Percentiles rank a stretch among this genome's conserved stretches.
These are phyloP conservation scores for Saccostrea glomerata DNA, from an alignment of 1,140 invertebrate genomes.

Conservation along the genomic window DNA sequence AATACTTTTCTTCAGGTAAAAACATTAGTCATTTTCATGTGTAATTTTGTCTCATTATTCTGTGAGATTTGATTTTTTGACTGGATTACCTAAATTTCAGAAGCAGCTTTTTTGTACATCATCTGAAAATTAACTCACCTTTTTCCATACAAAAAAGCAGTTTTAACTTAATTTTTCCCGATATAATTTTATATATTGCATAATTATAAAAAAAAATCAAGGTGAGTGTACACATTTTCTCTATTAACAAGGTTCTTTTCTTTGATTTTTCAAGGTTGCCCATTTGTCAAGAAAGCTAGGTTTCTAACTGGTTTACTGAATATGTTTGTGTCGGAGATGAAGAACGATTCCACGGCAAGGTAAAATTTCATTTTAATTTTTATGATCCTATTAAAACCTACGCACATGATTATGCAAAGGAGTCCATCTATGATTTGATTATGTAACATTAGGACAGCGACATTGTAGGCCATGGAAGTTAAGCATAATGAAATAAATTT, in stretches of 20 bases:
- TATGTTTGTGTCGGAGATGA: conserved; percentile 29
- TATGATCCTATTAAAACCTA: conserved; percentile 20
- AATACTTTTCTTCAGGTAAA: too few relatives aligned
- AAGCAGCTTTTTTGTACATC: too few relatives aligned
- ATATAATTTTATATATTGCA: too few relatives aligned
- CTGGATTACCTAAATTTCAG: too few relatives aligned
- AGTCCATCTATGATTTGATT: background rate
- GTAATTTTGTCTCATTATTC: too few relatives aligned
- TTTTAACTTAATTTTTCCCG: too few relatives aligned
- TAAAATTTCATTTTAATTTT: conserved; percentile 2
- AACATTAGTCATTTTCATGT: too few relatives aligned
- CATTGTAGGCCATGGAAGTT: background rate
- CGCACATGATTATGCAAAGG: background rate
- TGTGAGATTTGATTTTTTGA: too few relatives aligned
- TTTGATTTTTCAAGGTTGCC: conserved; percentile 15
- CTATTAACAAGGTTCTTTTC: background rate
- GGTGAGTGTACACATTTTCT: too few relatives aligned
- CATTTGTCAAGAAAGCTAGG: conserved; percentile 14
- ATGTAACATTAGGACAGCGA: background rate
- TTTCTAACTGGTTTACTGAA: conserved; percentile 10
- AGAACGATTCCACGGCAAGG: conserved; percentile 8
- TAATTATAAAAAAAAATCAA: too few relatives aligned
- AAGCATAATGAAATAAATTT: background rate
- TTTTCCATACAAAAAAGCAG: too few relatives aligned
- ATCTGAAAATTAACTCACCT: too few relatives aligned